A percentile compares a stretch with the other conserved stretches of the same genome.
phyloP scores from a whole-genome alignment of 2,113 vertebrate species.

The Pseudorasbora parva region DNA sequence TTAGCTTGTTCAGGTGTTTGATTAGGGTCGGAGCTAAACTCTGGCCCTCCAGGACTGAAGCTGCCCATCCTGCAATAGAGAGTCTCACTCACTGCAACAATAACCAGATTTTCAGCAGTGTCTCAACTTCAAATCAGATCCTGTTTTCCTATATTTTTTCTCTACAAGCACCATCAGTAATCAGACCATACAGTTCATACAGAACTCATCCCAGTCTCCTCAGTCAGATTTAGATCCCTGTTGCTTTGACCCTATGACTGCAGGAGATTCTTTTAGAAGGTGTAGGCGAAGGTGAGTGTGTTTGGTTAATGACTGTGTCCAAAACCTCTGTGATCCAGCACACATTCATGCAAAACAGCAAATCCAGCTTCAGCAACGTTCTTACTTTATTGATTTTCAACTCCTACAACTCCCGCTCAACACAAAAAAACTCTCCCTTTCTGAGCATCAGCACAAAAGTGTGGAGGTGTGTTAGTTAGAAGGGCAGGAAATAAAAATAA shows the following conservation, averaged over 20 bases:
- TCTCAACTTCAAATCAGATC: background rate
- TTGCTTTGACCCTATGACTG: background rate
- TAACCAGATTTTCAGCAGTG: background rate
- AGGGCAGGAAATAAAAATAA: background rate
- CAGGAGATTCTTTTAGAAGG: background rate
- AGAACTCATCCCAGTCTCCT: background rate
- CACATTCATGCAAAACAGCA: constrained; percentile 10
- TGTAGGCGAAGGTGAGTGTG: constrained; percentile 18
- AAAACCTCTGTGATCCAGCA: background rate
- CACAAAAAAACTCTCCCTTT: background rate
- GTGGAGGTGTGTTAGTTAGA: background rate
- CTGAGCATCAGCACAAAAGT: background rate
- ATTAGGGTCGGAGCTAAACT: no score
- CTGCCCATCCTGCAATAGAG: no score
- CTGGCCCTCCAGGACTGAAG: no score
- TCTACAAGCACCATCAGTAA: background rate
- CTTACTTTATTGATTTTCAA: constrained; percentile 37
- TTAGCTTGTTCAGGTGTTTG: no score
- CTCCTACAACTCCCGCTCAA: background rate
- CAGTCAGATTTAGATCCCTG: background rate
- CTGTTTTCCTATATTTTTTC: background rate
- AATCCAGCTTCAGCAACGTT: background rate
- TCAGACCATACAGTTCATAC: background rate
- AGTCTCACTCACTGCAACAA: background rate
- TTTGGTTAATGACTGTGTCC: background rate